These are phyloP conservation scores for Phyto melanocephala DNA, from an alignment of 2,888 invertebrate genomes.

Conservation along the genomic window DNA sequence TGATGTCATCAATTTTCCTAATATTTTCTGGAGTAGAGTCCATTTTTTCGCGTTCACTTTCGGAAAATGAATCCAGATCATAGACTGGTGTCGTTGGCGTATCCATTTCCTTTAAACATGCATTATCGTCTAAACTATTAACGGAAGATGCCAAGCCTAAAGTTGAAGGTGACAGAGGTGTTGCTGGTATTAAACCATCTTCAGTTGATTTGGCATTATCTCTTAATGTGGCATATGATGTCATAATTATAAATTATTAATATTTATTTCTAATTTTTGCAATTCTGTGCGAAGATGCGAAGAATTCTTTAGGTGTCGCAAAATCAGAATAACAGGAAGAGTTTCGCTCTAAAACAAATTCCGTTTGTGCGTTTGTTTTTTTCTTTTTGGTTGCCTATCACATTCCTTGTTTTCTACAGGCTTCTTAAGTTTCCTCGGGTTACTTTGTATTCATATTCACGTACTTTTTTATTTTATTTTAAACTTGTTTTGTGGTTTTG, in stretches of 20 bases:
- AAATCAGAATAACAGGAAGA: slow-evolving; percentile 5
- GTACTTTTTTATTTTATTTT: background rate
- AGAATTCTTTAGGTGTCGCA: slow-evolving; percentile 32
- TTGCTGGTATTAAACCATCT: slow-evolving; percentile 44
- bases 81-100: slow-evolving; percentile 52
- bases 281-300: background rate
- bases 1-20: slow-evolving; percentile 78
- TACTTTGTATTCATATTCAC: slow-evolving; percentile 10
- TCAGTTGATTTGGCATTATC: slow-evolving; percentile 60
- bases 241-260: slow-evolving; percentile 57
- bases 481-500: background rate
- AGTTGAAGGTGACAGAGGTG: slow-evolving; percentile 41
- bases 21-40: slow-evolving; percentile 78
- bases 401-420: slow-evolving; percentile 18
- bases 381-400: slow-evolving; percentile 21
- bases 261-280: background rate
- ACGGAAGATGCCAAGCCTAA: slow-evolving; percentile 36
- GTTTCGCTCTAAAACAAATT: slow-evolving; percentile 42
- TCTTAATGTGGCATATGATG: slow-evolving; percentile 66
- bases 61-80: slow-evolving; percentile 70
- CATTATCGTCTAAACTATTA: slow-evolving; percentile 38
- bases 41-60: slow-evolving; percentile 76
- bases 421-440: background rate
- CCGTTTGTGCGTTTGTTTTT: slow-evolving; percentile 57
- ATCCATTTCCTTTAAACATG: slow-evolving; percentile 37